phyloP scores from a whole-genome alignment of 2,888 invertebrate genomes.

The Xanthorhoe spadicearia region DNA sequence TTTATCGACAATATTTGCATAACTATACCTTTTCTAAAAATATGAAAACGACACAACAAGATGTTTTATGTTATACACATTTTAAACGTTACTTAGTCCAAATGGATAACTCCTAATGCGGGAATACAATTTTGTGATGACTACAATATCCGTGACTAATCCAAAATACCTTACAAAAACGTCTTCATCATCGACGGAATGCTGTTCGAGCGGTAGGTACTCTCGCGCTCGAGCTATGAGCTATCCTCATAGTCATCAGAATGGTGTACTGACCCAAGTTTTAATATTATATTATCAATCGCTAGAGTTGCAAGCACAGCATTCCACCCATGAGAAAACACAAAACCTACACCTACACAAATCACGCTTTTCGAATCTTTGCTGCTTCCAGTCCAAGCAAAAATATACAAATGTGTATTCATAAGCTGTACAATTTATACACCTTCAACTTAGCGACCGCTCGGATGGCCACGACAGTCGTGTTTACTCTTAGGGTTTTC shows the following conservation, averaged over 20 bases:
- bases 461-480: constrained; percentile 48
- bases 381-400: constrained; percentile 73
- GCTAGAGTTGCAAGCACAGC: constrained; percentile 20
- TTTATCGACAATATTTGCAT: constrained; percentile 72
- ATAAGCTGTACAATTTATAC: constrained; percentile 82
- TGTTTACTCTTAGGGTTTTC: constrained; percentile 26
- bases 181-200: constrained; percentile 49
- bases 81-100: constrained; percentile 73
- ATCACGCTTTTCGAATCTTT: constrained; percentile 67
- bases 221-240: constrained; percentile 1
- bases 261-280: background rate
- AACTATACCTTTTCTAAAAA: constrained; percentile 75
- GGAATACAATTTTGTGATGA: constrained; percentile 79
- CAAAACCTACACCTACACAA: constrained; percentile 67
- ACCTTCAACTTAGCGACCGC: constrained; percentile 61
- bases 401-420: constrained; percentile 79
- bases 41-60: constrained; percentile 82
- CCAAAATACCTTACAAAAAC: constrained; percentile 68
- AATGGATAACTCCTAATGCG: constrained; percentile 70
- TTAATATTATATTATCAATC: background rate
- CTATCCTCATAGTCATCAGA: constrained; percentile 6
- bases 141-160: constrained; percentile 75
- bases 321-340: constrained; percentile 49
- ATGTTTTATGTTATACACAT: constrained; percentile 72
- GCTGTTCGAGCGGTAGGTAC: constrained; percentile 4